Base-by-base conservation (phyloP, 2,888 invertebrate species). In the Pristionchus japonicus region DNA sequence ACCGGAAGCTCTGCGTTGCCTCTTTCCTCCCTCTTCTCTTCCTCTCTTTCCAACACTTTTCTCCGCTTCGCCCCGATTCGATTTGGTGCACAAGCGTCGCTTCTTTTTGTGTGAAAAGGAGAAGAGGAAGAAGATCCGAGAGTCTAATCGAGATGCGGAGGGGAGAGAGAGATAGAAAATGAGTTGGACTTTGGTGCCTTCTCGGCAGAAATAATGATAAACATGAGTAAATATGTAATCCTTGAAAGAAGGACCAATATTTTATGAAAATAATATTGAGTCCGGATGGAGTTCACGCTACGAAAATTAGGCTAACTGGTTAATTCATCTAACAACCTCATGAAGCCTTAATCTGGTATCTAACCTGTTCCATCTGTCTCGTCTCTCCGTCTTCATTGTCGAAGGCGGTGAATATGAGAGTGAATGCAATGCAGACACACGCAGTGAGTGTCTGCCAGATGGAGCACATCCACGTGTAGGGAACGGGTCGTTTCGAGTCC, bases 371-470 rank as follows among this genome's bases (percentile, higher is more conserved):
- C 90, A 92, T 91, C 17, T 77, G 87, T n/a, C 84, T 87, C 61
- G 89, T 89, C 27, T 85, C 70, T 6, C 83, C 34, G 64, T 91
- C 90, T 77, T 91, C 92, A n/a, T 70, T 74, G 86, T 92, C 92
- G 34, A 92, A 91, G 9, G 92, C 92, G 4, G 92, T 92, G 89
- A 92, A 92, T 0, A 91, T 6, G 37, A 92, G 52, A 3, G 91
- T 88, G 17, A 90, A 64, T 4, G 90, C 90, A 1, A 90, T 89
- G 87, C 89, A 89, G 1, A 89, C 52, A 15, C 89, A 89, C 1
- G 89, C 90, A 1, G 91, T 82, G 23, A 88, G 43, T 23, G 89
- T 90, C 86, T 92, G 92, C 92, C 92, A 92, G 23, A 92, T 89
- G 0, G 91, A 91, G 64, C 91, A 92, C 70, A 86, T 49, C 47